Evolutionary conservation across 2,113 vertebrate genomes (phyloP), one percentile per base, ranked within the genome.

Genomic region (Ophiodon elongatus): DNA sequence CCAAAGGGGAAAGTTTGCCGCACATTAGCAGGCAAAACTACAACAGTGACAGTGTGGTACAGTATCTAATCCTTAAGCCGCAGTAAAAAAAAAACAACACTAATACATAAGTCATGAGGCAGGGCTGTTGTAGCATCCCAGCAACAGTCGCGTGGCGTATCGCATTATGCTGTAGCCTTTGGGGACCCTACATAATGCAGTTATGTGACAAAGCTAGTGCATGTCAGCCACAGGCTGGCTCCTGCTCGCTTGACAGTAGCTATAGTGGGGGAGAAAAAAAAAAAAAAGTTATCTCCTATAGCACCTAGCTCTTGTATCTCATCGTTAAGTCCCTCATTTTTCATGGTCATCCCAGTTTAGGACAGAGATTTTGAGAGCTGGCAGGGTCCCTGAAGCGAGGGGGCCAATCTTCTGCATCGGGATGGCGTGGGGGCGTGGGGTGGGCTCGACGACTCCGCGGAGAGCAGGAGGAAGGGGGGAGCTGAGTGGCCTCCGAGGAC

Each of bases 141-240:
- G 88, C 91, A 85, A 83, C 86, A 81, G 86, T 75, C 43, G 56
- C 27, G 3, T 68, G 62, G 80, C 62, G 62, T 71, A 85, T 92
- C 85, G 21, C 89, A 92, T 94, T 91, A 93, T 93, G 91, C 90
- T 27, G 83, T 89, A 73, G 91, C 91, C 93, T 88, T 82, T 76
- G 88, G 93, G 91, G 89, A 91, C 80, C 68, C 91, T 90, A 80
- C 92, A 91, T 93, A 93, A 93, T 93, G 91, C 88, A 92, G 92
- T 91, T 87, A 89, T 89, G 93, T 94, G 93, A 93, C 92, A 93
- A 87, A 88, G 92, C 89, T 60, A 76, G 89, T 91, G 83, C 85
- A 59, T 75, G 19, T 94, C 93, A 93, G 87, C 89, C 90, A 92
- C 83, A 31, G 89, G 93, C 90, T 54, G 62, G 68, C 69, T 85